Evolutionary conservation across 92 coral and sea anemone genomes (phyloP), one percentile per base, ranked within the genome.

Genomic region (Paragorgia papillata): DNA sequence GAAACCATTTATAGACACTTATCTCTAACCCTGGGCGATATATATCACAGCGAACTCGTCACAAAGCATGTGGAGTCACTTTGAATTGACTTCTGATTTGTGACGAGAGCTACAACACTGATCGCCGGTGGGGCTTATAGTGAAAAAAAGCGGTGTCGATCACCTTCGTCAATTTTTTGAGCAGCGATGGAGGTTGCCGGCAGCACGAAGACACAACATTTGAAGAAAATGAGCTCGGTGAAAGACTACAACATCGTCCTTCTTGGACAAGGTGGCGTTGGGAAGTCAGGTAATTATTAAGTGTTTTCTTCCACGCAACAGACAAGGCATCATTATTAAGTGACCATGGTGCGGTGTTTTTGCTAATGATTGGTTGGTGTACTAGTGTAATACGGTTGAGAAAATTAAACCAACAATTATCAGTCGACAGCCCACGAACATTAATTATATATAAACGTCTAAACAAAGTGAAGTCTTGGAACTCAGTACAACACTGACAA

Each of bases 241-340:
- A 79, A 90, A 27, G 96, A 90, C 57, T 90, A 82, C 59, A 80
- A 85, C 32, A 62, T 90, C 10, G 96, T 88, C 43, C 84, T 90
- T 33, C 87, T 90, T 1, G 96, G 96, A 2, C 96, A 90, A 58
- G 90, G 92, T 27, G 96, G 90, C 13, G 96, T 90, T 75, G 96
- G 96, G 46, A 90, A 90, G 62, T 90, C 96, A 34, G 96, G 96
- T 88, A 15, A n/a, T n/a, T n/a, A n/a, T n/a, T n/a, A n/a, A 39
- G 89, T 65, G 3, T 39, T 3, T n/a, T n/a, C 3, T 17, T 28
- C 19, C 21, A 2, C 18, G 19, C 18, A 17, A 26, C 24, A 32
- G 2, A 2, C 15, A 22, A 48, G 41, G 44, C 44, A 3, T 43
- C 50, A 59, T 2, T 34, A 25, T 35, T 34, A 33, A 55, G 54